Base-by-base conservation (phyloP, 1,140 invertebrate species). In the Triops longicaudatus region DNA sequence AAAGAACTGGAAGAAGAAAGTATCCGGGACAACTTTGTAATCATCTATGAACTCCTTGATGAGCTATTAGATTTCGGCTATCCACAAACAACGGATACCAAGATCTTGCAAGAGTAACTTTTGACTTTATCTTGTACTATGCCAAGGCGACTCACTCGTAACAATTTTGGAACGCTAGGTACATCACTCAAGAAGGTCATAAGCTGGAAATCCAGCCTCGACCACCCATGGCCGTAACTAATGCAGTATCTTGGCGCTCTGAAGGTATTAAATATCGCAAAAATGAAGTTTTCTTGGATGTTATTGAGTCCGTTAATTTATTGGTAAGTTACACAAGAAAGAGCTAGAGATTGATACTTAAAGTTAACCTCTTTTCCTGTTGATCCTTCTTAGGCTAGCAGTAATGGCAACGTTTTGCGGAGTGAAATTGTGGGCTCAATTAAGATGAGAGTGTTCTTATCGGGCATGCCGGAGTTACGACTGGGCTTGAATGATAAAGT, bases 211-310 rank as follows among this genome's bases (percentile, higher is more conserved):
- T 97, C 81, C 95, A 98, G 81, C 94, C 95, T 0, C 88, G 96
- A 74, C 98, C 98, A 76, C 98, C 98, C 0, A 94, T 97, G 88
- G 97, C 98, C n/a, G 97, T 99, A 0, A 99, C 98, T 1, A 99
- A 99, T 87, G 97, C 98, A 9, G 98, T 99, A 0, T 99, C 97
- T 0, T 99, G 98, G 98, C 86, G 98, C 73, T 97, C 97, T 0
- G 98, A 99, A 84, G 97, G 97, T 1, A 97, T 99, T 73, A 99
- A 98, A 83, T 99, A 99, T 85, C 89, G 98, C 73, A 99, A 99
- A 85, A 99, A 99, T 86, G 98, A 99, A 88, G 98, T 99, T 1
- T 99, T 99, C 82, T 88, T 99, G 0, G 98, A 99, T 88, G 98
- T 99, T 1, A 99, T 99, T 80, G 98, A 99, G 84, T 98, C 96